These are phyloP conservation scores for Sceloporus undulatus DNA, from an alignment of 2,113 vertebrate genomes.

Conservation along the genomic window DNA sequence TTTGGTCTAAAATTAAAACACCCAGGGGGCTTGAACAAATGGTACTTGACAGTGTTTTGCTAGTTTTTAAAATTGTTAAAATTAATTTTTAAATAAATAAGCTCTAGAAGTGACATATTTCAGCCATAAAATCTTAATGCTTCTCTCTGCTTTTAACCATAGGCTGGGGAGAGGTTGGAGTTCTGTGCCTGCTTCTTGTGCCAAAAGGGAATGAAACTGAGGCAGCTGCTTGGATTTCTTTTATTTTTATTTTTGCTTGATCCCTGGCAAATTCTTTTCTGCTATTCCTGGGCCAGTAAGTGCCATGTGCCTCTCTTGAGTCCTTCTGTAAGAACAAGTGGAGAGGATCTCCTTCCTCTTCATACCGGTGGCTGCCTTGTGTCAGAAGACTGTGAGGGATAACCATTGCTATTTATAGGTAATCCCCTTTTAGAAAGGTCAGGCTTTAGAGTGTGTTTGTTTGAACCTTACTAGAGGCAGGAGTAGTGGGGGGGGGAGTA, in stretches of 20 bases:
- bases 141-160: slow-evolving; percentile 54
- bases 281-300: slow-evolving; percentile 63
- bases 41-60: slow-evolving; percentile 66
- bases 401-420: slow-evolving; percentile 79
- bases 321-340: slow-evolving; percentile 49
- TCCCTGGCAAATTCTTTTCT: slow-evolving; percentile 68
- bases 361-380: slow-evolving; percentile 50
- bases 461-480: slow-evolving; percentile 27
- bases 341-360: slow-evolving; percentile 65
- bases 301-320: slow-evolving; percentile 48
- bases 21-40: slow-evolving; percentile 61
- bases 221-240: slow-evolving; percentile 47
- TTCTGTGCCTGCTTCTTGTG: slow-evolving; percentile 55
- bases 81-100: slow-evolving; percentile 70
- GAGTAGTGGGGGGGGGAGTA: slow-evolving; percentile 22
- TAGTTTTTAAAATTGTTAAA: slow-evolving; percentile 67
- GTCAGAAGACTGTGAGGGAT: slow-evolving; percentile 68
- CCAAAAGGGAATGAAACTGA: slow-evolving; percentile 36
- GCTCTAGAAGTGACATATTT: slow-evolving; percentile 71
- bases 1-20: slow-evolving; percentile 64
- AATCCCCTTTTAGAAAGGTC: slow-evolving; percentile 77
- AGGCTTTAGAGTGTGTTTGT: slow-evolving; percentile 70
- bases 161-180: slow-evolving; percentile 55
- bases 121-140: slow-evolving; percentile 70
- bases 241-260: slow-evolving; percentile 48